A percentile compares a stretch with the other conserved stretches of the same genome.
These are phyloP conservation scores for Gulo gulo DNA, from an alignment of 2,113 vertebrate genomes.

Conservation along the genomic window DNA sequence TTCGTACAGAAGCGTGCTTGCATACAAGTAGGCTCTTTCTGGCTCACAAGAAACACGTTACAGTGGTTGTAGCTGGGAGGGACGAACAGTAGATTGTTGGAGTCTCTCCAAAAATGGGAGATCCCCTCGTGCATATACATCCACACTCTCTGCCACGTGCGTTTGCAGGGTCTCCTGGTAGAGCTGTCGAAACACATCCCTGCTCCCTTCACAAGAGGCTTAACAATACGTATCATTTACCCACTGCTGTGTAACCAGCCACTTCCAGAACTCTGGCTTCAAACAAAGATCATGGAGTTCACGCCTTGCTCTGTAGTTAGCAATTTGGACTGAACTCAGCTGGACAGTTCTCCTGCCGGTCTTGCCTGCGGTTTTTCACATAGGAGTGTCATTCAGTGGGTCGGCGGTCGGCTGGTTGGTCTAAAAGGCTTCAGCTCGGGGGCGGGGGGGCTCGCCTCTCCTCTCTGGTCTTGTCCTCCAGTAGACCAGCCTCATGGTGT, in stretches of 20 bases:
- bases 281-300: background rate
- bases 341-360: background rate
- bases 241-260: background rate
- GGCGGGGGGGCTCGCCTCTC: background rate
- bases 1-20: background rate
- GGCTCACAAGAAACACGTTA: background rate
- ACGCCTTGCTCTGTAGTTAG: background rate
- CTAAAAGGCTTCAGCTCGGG: background rate
- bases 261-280: background rate
- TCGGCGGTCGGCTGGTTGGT: background rate
- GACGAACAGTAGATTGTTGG: background rate
- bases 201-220: too few relatives aligned
- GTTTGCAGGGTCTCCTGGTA: background rate
- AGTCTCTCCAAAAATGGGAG: background rate
- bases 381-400: accelerated
- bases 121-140: too few relatives aligned
- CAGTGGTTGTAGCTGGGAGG: background rate
- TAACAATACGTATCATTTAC: background rate
- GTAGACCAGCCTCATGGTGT: background rate
- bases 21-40: background rate
- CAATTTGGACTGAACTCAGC: background rate
- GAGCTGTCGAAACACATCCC: background rate
- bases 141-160: background rate
- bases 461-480: background rate
- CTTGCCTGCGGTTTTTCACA: background rate